Evolutionary conservation across 2,888 invertebrate genomes (phyloP).

Genomic region (Aproaerema taeniolella): DNA sequence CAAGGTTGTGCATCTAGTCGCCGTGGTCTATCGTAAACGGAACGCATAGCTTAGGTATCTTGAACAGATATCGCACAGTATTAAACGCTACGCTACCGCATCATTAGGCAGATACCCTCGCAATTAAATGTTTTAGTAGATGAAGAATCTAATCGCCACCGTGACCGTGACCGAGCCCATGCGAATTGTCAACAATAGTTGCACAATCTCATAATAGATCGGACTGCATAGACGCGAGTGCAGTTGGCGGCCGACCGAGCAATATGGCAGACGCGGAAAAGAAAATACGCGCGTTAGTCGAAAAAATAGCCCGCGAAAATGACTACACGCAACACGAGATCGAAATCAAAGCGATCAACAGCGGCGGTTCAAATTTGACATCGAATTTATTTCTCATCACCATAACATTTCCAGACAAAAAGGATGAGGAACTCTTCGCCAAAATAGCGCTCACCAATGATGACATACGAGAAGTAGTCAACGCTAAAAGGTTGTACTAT

Average conservation of each 20-base stretch:
- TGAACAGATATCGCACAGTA: too few relatives aligned
- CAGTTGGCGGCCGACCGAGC: constrained; percentile 9
- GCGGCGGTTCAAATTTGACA: constrained; percentile 42
- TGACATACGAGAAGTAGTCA: constrained; percentile 25
- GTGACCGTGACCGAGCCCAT: background rate
- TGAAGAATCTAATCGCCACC: too few relatives aligned
- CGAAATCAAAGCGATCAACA: constrained; percentile 27
- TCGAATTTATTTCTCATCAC: constrained; percentile 32
- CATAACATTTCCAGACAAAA: constrained; percentile 18
- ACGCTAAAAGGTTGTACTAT: constrained; percentile 22
- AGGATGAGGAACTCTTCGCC: constrained; percentile 36
- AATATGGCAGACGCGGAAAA: constrained; percentile 33
- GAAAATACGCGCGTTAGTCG: constrained; percentile 28
- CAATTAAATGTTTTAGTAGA: too few relatives aligned
- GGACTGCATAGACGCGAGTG: background rate
- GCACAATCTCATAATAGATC: constrained; percentile 2
- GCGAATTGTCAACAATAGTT: constrained; percentile 1
- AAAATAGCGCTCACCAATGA: constrained; percentile 37
- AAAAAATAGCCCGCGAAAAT: constrained; percentile 26
- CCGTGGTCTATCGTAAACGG: too few relatives aligned
- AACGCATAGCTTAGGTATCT: too few relatives aligned
- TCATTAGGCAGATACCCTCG: too few relatives aligned
- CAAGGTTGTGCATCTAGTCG: too few relatives aligned
- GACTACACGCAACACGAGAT: constrained; percentile 23
- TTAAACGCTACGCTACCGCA: too few relatives aligned